phyloP scores from a whole-genome alignment of 2,797 vertebrate genomes.

The Paedocypris micromegethes region DNA sequence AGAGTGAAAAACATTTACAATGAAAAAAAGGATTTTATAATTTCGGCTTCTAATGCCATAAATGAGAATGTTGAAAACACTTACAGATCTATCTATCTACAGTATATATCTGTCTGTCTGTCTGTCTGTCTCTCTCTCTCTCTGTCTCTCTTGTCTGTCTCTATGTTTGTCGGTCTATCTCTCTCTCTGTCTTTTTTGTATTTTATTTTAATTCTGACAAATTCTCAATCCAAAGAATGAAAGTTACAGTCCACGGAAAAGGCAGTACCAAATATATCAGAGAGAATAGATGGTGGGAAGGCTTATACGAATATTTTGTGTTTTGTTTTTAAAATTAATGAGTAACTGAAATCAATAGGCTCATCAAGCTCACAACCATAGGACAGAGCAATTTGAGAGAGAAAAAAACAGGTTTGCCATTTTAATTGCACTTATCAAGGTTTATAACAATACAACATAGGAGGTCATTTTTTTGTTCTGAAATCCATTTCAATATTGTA shows the following conservation, averaged over 20 bases:
- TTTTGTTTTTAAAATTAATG: slow-evolving; percentile 29
- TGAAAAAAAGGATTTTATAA: too few relatives aligned
- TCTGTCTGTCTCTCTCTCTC: too few relatives aligned
- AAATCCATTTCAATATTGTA: slow-evolving; percentile 17
- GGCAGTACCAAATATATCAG: background rate
- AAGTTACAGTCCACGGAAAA: background rate
- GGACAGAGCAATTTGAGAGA: slow-evolving; percentile 16
- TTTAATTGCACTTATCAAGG: slow-evolving; percentile 3
- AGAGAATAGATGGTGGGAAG: background rate
- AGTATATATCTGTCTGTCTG: too few relatives aligned
- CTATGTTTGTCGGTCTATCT: too few relatives aligned
- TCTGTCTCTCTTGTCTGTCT: too few relatives aligned
- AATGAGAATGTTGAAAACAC: too few relatives aligned
- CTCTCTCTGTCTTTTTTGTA: too few relatives aligned
- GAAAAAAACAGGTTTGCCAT: background rate
- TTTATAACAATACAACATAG: background rate
- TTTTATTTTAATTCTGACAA: too few relatives aligned
- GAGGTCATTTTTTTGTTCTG: background rate
- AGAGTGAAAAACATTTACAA: too few relatives aligned
- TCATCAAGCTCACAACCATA: background rate
- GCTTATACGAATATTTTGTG: background rate
- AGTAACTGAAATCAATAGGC: slow-evolving; percentile 30
- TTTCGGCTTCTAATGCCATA: too few relatives aligned
- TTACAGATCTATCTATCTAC: too few relatives aligned
- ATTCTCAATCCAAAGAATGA: background rate